Base-by-base conservation (phyloP, 2,113 vertebrate genomes). In the Dermatemys mawii region DNA sequence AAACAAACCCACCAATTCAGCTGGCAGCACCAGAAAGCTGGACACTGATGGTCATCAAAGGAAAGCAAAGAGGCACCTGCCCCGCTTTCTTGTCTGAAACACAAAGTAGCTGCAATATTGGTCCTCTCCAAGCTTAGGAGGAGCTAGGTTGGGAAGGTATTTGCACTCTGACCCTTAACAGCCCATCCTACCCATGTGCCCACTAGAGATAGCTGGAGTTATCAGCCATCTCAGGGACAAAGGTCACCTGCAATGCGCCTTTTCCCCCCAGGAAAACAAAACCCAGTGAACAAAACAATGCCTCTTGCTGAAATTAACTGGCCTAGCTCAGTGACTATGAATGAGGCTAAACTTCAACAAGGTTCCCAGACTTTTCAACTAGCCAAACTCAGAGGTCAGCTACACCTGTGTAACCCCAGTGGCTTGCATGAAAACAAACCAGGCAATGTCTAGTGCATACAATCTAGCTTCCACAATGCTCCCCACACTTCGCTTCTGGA, bases 401-500 rank as follows among this genome's bases (percentile, higher is more conserved):
- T 63, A 82, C 4, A 32, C 57, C 51, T 19, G 0, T 48, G 2
- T 1, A 4, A 83, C 78, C 75, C 3, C 67, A 70, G 35, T 10
- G n/a, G n/a, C 67, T 70, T 70, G 67, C 80, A 75, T 90, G 92
- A 86, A 6, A 90, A 81, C 82, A 88, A 41, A 86, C 16, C 96
- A 95, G 88, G 82, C 4, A 0, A 29, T 27, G 3, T 85, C 93
- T 93, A 96, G 90, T 32, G 90, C 83, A 38, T 83, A 50, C 1
- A 11, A 17, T 2, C 76, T 83, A 88, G 57, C 82, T 87, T 82
- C 79, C 88, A 90, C 67, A 93, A 81, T 87, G 91, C 78, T 93
- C 19, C 17, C 19, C 67, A 70, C n/a, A 10, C 67, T 96, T 51
- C 54, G 50, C 57, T 90, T 51, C 82, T 7, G 86, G 78, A 17